Percentiles rank a stretch among this genome's conserved stretches.
These are phyloP conservation scores for Kryptopterus vitreolus DNA, from an alignment of 2,797 vertebrate genomes.

Conservation along the genomic window DNA sequence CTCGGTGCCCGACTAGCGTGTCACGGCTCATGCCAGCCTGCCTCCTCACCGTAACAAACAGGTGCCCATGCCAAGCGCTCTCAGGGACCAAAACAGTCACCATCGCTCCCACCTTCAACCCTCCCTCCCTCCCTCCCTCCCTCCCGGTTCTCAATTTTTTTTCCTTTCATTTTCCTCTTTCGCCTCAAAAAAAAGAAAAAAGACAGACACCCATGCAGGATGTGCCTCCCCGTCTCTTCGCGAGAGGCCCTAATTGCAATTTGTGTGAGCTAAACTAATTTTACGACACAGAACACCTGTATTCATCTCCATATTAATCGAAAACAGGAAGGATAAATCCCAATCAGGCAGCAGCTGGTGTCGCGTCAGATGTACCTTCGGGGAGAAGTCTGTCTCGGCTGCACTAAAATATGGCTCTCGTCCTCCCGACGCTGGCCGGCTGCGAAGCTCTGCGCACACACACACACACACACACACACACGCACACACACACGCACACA, in stretches of 20 bases:
- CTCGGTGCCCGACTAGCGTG: constrained; percentile 57
- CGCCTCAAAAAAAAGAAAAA: constrained; percentile 47
- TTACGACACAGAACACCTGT: constrained; percentile 78
- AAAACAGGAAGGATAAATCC: constrained; percentile 84
- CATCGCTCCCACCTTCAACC: too few species aligned
- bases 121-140: constrained; percentile 24
- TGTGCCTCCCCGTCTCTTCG: constrained; percentile 52
- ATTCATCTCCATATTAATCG: constrained; percentile 85
- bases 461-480: too few species aligned
- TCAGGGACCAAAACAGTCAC: constrained; percentile 59
- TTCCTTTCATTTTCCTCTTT: constrained; percentile 52
- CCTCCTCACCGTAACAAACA: constrained; percentile 68
- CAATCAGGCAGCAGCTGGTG: constrained; percentile 78
- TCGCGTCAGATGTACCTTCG: constrained; percentile 79
- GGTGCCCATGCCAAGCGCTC: constrained; percentile 63
- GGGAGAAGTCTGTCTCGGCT: constrained; percentile 77
- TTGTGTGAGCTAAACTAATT: constrained; percentile 81
- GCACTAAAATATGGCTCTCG: constrained; percentile 75
- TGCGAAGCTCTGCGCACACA: constrained; percentile 50
- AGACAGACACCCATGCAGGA: constrained; percentile 18
- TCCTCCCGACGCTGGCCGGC: constrained; percentile 57
- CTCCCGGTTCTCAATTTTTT: constrained; percentile 68
- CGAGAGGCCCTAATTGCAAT: constrained; percentile 76
- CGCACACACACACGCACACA: too few species aligned
- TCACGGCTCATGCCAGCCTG: constrained; percentile 56